A percentile compares a stretch with the other conserved stretches of the same genome.
Evolutionary conservation across 37 sponge, comb jelly and placozoan species (phyloP).

Genomic region (Bolinopsis microptera): DNA sequence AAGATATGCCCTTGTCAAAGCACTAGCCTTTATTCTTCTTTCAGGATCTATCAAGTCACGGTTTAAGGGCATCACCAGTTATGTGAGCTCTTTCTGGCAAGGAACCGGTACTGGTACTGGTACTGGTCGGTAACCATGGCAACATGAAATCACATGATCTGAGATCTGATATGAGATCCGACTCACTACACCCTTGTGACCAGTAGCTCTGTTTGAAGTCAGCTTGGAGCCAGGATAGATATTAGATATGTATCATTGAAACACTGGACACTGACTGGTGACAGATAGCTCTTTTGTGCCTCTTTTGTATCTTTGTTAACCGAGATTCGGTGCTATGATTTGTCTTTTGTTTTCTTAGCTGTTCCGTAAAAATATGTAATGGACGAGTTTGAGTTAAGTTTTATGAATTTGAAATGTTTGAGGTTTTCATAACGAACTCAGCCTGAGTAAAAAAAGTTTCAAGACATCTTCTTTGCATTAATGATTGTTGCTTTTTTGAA

Average conservation of each 20-base stretch:
- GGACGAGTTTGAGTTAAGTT: neutral
- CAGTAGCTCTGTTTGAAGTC: no score
- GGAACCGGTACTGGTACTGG: no score
- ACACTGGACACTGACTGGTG: neutral
- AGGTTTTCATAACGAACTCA: neutral
- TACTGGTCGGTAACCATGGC: neutral
- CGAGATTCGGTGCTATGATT: neutral
- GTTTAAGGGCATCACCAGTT: conserved; percentile 57
- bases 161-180: neutral
- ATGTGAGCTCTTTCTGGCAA: conserved; percentile 56
- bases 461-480: neutral
- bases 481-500: neutral
- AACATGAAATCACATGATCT: neutral
- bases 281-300: neutral
- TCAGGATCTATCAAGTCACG: conserved; percentile 65
- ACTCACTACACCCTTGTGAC: neutral
- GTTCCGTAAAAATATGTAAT: neutral
- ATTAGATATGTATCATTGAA: neutral
- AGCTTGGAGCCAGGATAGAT: neutral
- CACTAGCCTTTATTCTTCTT: neutral
- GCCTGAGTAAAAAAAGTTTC: neutral
- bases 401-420: neutral
- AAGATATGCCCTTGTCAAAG: neutral
- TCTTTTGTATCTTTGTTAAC: neutral
- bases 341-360: neutral